Conservation (phyloP, 2,113 vertebrate species). For the Octodon degus region DNA sequence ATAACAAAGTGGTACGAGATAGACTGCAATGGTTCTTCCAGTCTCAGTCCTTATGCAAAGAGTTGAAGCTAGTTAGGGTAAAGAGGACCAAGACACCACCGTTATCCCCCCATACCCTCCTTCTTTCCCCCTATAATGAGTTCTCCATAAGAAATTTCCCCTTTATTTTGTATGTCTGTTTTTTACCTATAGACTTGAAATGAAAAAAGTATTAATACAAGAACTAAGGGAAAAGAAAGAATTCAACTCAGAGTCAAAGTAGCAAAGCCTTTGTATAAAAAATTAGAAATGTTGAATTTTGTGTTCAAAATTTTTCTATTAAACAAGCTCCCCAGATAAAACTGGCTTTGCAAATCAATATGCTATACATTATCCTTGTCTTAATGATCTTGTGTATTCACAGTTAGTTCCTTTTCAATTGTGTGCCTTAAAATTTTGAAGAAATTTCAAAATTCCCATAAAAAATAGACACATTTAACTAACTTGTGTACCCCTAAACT, state of each 20-base stretch:
- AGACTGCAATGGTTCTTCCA: neutral
- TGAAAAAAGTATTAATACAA: neutral
- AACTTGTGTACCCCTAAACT: neutral
- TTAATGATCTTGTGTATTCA: neutral
- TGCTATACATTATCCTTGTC: neutral
- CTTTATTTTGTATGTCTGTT: neutral
- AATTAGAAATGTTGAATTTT: neutral
- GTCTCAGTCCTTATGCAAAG: neutral
- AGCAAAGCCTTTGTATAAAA: neutral
- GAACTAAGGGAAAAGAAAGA: neutral
- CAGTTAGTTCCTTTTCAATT: neutral
- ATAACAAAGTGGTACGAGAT: fast-evolving
- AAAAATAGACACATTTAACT: neutral
- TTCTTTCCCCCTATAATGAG: neutral
- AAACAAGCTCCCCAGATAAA: neutral
- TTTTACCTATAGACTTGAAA: neutral
- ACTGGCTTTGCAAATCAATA: neutral
- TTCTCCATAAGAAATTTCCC: neutral
- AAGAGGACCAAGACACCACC: neutral
- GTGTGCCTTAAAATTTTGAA: neutral
- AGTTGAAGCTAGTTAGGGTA: neutral
- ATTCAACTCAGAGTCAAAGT: neutral
- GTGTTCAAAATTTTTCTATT: neutral
- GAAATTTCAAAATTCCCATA: neutral
- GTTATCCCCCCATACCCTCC: fast-evolving